Base-by-base conservation (phyloP, 2,113 vertebrate genomes). In the Cinclus cinclus region DNA sequence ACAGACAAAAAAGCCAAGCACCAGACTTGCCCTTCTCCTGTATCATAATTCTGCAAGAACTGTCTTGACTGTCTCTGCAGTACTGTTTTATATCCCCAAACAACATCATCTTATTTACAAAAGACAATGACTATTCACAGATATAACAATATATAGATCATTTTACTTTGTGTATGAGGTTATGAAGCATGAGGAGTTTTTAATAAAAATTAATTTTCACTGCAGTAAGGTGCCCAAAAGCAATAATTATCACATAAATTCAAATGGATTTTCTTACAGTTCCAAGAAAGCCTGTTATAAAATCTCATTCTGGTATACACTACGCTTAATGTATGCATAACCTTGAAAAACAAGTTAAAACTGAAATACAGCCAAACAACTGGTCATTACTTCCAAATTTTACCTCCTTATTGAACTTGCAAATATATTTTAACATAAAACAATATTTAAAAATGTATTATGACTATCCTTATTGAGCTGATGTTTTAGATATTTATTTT, bases 261-360 rank as follows among this genome's bases (percentile, higher is more conserved):
- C 35, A 81, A 77, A 94, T 37, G 7, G n/a, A 70, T 86, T 86
- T 89, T 70, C 50, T 90, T 73, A 67, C 47, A 76, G 37, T 73
- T 80, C 50, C 63, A 92, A 86, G 85, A 90, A 90, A 93, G 20
- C n/a, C 82, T 58, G 62, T 30, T 73, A 67, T 49, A 96, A 90
- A 90, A 59, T 14, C 30, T 90, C 47, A 62, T 73, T 86, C 37
- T 86, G 35, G 23, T 62, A 80, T 35, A 58, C 8, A 56, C 15
- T 60, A 41, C 62, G 19, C 35, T 81, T 60, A 87, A 68, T 24
- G 22, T 67, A 80, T 6, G 7, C 18, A 46, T 50, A 70, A 41
- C 55, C 69, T 53, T 90, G 80, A 91, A 93, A 83, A 94, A 77
- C 50, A 90, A 70, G 44, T 81, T 59, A 53, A 78, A n/a, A 75